Conservation (phyloP, 2,113 vertebrate genomes). For the Rhinichthys klamathensis region DNA sequence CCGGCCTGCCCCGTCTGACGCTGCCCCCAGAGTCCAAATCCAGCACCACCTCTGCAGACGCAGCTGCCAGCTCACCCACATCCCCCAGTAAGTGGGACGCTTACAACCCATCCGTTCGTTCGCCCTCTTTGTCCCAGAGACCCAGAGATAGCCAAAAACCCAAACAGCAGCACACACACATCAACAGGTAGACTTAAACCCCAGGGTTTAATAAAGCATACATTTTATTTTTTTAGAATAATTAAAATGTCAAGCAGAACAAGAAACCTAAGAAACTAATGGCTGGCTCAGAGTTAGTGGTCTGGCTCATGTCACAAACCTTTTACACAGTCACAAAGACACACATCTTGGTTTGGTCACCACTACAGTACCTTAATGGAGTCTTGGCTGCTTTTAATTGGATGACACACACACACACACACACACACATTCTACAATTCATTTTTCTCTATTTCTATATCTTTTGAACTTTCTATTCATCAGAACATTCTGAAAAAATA, state of each 20-base stretch:
- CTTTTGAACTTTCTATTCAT: no score
- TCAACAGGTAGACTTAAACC: not conserved
- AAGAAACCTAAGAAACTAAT: conserved; percentile 3
- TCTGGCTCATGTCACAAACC: conserved; percentile 27
- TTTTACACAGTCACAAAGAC: not conserved
- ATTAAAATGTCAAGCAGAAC: not conserved
- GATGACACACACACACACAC: not conserved
- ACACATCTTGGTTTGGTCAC: not conserved
- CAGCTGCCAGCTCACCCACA: conserved; percentile 85
- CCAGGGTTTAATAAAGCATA: not conserved
- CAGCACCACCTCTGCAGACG: conserved; percentile 85
- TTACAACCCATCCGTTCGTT: not conserved
- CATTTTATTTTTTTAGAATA: not conserved
- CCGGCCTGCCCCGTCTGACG: conserved; percentile 83
- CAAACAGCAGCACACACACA: not conserved
- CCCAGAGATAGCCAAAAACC: not conserved
- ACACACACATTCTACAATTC: no score
- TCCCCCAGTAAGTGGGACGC: conserved; percentile 87
- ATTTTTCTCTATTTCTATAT: no score
- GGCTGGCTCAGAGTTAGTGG: conserved; percentile 53
- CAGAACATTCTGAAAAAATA: no score
- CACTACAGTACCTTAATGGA: not conserved
- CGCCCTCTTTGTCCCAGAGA: conserved; percentile 2
- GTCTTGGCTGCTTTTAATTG: conserved; percentile 23
- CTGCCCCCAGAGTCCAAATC: conserved; percentile 88